Percentiles rank a stretch among this genome's conserved stretches.
phyloP scores from a whole-genome alignment of 2,888 invertebrate species.

The Heliconius ismenius region DNA sequence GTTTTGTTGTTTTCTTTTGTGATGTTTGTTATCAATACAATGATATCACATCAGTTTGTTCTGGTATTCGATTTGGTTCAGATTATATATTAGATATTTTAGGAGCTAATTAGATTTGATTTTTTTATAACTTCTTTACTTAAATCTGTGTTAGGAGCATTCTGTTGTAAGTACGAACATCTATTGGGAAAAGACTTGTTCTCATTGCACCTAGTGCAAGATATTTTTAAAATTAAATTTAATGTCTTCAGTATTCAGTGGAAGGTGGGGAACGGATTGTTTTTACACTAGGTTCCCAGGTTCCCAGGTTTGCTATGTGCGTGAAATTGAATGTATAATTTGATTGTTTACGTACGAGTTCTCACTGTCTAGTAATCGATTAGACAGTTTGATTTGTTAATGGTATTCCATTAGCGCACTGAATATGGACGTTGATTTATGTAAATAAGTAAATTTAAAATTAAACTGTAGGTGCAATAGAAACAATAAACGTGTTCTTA shows the following conservation, averaged over 20 bases:
- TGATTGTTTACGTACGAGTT: background rate
- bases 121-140: background rate
- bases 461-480: background rate
- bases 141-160: background rate
- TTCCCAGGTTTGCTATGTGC: no score
- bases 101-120: background rate
- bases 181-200: no score
- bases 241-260: no score
- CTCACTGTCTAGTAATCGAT: conserved; percentile 23
- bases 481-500: background rate
- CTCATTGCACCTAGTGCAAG: no score
- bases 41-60: background rate
- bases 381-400: conserved; percentile 26
- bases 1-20: conserved; percentile 1
- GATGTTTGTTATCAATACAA: background rate
- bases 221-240: no score
- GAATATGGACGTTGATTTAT: background rate
- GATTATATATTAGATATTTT: background rate
- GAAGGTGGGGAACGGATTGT: no score
- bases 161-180: background rate
- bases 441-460: conserved; percentile 17
- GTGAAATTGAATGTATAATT: background rate
- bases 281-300: no score
- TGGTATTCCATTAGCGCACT: conserved; percentile 34
- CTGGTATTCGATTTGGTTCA: background rate